Base-by-base conservation (phyloP, 2,113 vertebrate genomes). In the Prinia subflava region DNA sequence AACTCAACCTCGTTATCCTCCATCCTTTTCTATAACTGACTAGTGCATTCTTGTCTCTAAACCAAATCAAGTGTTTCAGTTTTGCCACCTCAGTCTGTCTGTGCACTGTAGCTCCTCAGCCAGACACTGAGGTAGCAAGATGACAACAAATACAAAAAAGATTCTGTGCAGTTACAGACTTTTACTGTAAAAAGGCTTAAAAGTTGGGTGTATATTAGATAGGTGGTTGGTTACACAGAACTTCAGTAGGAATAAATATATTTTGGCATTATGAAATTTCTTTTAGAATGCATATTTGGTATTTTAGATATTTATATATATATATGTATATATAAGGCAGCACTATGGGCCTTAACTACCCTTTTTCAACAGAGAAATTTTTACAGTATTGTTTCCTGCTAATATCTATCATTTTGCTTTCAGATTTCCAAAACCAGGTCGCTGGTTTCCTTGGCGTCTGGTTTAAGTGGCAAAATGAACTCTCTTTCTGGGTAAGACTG, bases 371-470 rank as follows among this genome's bases (percentile, higher is more conserved):
- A 42, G 13, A n/a, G 28, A 18, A 63, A 39, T 81, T 64, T 44
- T 82, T 82, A 31, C 19, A 70, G 30, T 74, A 20, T 64, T 65
- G 18, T 69, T 71, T 24, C 60, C 27, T 87, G 18, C 10, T 83
- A 89, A 24, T 64, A 50, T 17, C 31, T 53, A 10, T 30, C 0
- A 11, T 42, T 49, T 64, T 73, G 14, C n/a, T n/a, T 92, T 41
- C 71, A 98, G 97, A 80, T 96, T 59, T 73, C 94, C 35, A 98
- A 97, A 97, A 95, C 97, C 17, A 97, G 96, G 84, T 97, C 96
- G 0, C 52, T 97, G 91, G 83, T 95, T 86, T 94, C 96, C 16
- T 3, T 97, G 86, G 21, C 83, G 27, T 97, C 95, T 83, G 86
- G 87, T 71, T 83, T 83, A 35, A 89, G 44, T 35, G 70, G 75